Evolutionary conservation across 2,113 vertebrate genomes (phyloP).

Genomic region (Solenodon paradoxus): DNA sequence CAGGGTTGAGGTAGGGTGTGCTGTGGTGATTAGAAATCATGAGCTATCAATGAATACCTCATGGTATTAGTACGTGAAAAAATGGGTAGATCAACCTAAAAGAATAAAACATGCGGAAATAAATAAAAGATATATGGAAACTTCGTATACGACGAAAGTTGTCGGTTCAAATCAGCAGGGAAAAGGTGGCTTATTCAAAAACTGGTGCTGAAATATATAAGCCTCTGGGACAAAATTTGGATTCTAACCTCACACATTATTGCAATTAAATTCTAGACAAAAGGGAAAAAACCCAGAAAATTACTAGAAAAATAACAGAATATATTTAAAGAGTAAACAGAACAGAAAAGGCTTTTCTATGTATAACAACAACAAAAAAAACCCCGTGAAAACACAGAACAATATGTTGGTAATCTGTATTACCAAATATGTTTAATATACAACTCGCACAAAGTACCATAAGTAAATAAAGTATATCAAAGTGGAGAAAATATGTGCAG

Average conservation of each 20-base stretch:
- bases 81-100: neutral
- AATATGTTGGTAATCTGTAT: neutral
- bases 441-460: neutral
- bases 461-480: neutral
- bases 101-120: neutral
- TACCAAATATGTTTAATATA: neutral
- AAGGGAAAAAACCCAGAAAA: neutral
- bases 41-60: neutral
- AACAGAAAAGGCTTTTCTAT: constrained; percentile 9
- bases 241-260: neutral
- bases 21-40: neutral
- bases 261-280: neutral
- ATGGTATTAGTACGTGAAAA: neutral
- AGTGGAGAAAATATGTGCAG: neutral
- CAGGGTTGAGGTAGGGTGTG: neutral
- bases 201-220: neutral
- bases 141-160: neutral
- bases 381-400: no score
- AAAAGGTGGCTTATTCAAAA: neutral
- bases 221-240: neutral
- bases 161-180: neutral
- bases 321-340: neutral
- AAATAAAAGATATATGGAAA: neutral
- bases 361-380: neutral
- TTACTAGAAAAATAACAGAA: neutral